phyloP scores from a whole-genome alignment of 2,113 vertebrate species.

The Romanogobio albipinnatus region DNA sequence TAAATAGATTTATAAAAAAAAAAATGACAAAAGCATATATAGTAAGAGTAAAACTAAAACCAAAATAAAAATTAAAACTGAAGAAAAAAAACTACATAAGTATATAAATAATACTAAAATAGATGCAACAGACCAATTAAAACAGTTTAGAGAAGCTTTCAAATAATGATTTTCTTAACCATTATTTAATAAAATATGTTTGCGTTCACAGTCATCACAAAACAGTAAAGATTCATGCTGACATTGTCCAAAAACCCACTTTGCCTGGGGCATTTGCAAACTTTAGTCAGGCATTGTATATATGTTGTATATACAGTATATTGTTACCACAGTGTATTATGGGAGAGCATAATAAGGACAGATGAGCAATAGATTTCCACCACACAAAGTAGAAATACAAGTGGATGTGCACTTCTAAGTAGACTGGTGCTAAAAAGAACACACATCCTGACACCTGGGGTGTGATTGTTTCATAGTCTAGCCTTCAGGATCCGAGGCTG shows the following conservation, averaged over 20 bases:
- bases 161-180: too few relatives aligned
- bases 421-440: not conserved
- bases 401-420: not conserved
- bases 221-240: not conserved
- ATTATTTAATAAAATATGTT: not conserved
- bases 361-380: not conserved
- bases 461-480: slow-evolving; percentile 44
- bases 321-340: not conserved
- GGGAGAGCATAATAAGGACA: not conserved
- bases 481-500: slow-evolving; percentile 37
- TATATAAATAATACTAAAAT: not conserved
- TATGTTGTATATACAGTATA: too few relatives aligned
- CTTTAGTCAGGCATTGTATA: not conserved
- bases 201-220: not conserved
- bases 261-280: not conserved
- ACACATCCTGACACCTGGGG: slow-evolving; percentile 5
- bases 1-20: not conserved
- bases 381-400: not conserved
- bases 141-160: not conserved
- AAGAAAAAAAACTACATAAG: not conserved
- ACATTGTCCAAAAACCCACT: not conserved
- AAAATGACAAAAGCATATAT: not conserved
- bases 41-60: not conserved
- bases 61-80: not conserved
- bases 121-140: not conserved